Conservation (phyloP, 2,113 vertebrate species). For the Gracilinanus agilis region DNA sequence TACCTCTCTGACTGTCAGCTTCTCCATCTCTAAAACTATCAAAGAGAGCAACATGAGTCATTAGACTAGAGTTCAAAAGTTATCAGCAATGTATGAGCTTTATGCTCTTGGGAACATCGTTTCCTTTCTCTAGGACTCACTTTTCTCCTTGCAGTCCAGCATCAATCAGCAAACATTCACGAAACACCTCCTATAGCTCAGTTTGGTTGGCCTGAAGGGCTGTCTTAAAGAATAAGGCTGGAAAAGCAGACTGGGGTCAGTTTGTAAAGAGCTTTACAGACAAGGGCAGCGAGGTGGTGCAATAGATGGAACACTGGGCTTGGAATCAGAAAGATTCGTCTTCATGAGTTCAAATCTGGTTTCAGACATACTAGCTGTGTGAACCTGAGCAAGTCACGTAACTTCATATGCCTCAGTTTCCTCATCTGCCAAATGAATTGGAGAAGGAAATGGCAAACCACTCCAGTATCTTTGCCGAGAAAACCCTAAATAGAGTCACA, state of each 20-base stretch:
- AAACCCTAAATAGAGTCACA: no score
- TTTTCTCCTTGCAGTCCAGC: background rate
- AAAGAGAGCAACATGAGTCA: background rate
- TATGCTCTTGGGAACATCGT: background rate
- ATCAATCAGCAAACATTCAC: background rate
- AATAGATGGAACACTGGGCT: no score
- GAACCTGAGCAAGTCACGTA: no score
- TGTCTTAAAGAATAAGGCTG: background rate
- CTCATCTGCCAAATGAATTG: no score
- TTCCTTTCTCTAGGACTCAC: background rate
- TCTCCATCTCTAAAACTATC: background rate
- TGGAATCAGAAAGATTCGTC: no score
- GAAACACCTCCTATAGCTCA: background rate
- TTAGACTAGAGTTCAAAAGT: background rate
- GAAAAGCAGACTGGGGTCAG: background rate
- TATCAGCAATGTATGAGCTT: background rate
- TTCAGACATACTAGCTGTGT: no score
- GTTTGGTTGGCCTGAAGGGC: background rate
- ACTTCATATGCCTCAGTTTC: no score
- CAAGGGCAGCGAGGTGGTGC: no score
- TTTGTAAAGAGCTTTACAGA: background rate
- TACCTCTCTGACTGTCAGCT: slow-evolving; percentile 26
- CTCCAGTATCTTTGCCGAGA: no score
- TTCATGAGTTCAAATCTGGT: no score
- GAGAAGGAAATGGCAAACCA: no score